Conservation (phyloP, 1,140 invertebrate genomes). For the Drosophila bifasciata region DNA sequence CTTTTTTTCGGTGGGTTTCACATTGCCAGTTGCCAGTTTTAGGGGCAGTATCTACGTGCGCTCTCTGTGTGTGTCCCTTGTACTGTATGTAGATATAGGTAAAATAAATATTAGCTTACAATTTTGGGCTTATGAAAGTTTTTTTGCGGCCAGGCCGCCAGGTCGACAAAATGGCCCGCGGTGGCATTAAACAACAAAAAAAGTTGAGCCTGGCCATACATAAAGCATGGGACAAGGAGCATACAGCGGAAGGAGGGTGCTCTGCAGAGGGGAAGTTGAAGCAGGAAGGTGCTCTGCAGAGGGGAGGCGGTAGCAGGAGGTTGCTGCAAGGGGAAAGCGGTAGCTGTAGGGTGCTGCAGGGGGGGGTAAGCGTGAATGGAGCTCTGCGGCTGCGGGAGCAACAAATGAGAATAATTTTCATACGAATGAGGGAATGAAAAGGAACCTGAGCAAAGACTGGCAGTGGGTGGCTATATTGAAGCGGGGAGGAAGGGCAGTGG, state of each 20-base stretch:
- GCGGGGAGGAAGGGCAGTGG: not conserved
- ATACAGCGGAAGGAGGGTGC: too few species aligned
- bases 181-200: slow-evolving; percentile 70
- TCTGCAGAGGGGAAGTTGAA: too few species aligned
- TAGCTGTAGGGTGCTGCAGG: too few species aligned
- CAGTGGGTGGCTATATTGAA: not conserved
- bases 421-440: slow-evolving; percentile 36
- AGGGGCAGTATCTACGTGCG: slow-evolving; percentile 11
- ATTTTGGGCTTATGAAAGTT: slow-evolving; percentile 77
- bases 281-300: too few species aligned
- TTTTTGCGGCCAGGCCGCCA: slow-evolving; percentile 39
- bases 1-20: slow-evolving; percentile 22
- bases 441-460: not conserved
- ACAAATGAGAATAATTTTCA: slow-evolving; percentile 45
- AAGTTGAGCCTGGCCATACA: slow-evolving; percentile 43
- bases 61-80: slow-evolving; percentile 7
- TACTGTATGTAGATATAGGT: slow-evolving; percentile 63
- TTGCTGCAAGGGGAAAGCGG: too few species aligned
- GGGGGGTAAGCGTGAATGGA: slow-evolving; percentile 27
- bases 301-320: too few species aligned
- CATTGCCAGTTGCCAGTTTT: slow-evolving; percentile 37
- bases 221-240: not conserved
- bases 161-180: slow-evolving; percentile 67
- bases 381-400: slow-evolving; percentile 10
- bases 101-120: slow-evolving; percentile 80